These are phyloP conservation scores for Nomia melanderi DNA, from an alignment of 1,140 invertebrate species.

Conservation along the genomic window DNA sequence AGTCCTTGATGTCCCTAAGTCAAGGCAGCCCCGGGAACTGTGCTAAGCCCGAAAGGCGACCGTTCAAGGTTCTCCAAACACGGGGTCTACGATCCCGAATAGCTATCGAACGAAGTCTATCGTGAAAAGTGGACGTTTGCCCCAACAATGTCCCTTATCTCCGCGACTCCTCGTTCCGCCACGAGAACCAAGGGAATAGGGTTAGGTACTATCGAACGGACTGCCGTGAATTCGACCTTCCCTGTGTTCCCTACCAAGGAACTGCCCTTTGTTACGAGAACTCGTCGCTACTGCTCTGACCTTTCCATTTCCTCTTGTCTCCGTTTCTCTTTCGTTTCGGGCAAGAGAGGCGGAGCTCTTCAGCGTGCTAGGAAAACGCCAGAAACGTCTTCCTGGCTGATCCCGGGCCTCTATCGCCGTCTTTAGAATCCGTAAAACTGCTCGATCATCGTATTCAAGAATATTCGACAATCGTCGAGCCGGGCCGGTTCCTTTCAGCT, in stretches of 20 bases:
- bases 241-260: not conserved
- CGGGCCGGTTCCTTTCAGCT: not conserved
- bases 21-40: not conserved
- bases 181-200: not conserved
- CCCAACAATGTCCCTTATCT: conserved; percentile 20
- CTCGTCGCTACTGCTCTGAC: conserved; percentile 1
- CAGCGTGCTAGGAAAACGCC: not conserved
- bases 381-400: not conserved
- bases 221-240: conserved; percentile 43
- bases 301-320: conserved; percentile 2
- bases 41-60: not conserved
- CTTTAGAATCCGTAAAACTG: not conserved
- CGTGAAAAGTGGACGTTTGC: conserved; percentile 31
- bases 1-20: not conserved
- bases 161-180: not conserved
- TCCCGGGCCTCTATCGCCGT: not conserved
- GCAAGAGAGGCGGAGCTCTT: not conserved
- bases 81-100: conserved; percentile 3
- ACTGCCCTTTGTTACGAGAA: conserved; percentile 18
- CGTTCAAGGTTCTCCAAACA: conserved; percentile 15
- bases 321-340: not conserved
- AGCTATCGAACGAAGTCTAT: conserved; percentile 8
- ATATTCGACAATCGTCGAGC: conserved; percentile 12
- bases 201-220: conserved; percentile 34
- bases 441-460: conserved; percentile 7